Evolutionary conservation across 2,888 invertebrate genomes (phyloP).

Genomic region (Sphaerophoria rueppellii): DNA sequence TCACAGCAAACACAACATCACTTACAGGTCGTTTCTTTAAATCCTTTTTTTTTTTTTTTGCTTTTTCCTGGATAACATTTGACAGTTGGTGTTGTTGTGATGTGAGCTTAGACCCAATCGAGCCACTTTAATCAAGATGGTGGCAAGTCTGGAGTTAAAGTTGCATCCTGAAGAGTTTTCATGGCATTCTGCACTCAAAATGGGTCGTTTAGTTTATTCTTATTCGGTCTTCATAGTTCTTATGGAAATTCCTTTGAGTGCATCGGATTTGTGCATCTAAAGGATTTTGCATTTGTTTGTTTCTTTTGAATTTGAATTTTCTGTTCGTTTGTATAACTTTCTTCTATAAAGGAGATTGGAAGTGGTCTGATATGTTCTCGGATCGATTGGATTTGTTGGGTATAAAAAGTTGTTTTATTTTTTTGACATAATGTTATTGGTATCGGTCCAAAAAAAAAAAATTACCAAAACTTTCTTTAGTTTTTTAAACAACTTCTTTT

Average conservation of each 20-base stretch:
- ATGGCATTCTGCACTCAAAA: constrained; percentile 35
- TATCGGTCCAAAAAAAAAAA: constrained; percentile 43
- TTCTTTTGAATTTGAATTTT: background rate
- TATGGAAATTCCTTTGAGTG: background rate
- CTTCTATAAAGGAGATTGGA: background rate
- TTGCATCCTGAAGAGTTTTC: constrained; percentile 24
- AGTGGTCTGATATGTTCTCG: background rate
- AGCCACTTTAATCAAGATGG: constrained; percentile 33
- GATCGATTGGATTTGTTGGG: constrained; percentile 29
- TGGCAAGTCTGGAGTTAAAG: constrained; percentile 8
- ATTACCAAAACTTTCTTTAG: background rate
- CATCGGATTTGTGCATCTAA: constrained; percentile 38
- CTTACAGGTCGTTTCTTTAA: too few species aligned
- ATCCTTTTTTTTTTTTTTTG: background rate
- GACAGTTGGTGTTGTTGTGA: constrained; percentile 22
- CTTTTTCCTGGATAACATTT: constrained; percentile 40
- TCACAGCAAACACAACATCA: constrained; percentile 41
- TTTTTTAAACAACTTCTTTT: background rate
- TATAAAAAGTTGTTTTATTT: constrained; percentile 6
- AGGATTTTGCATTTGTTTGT: constrained; percentile 11
- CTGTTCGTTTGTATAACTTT: too few species aligned
- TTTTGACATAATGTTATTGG: constrained; percentile 36
- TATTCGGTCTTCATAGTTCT: background rate
- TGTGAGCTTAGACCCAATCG: constrained; percentile 8
- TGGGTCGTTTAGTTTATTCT: constrained; percentile 35